Evolutionary conservation across 2,888 invertebrate genomes (phyloP), one percentile per base, ranked within the genome.

Genomic region (Hypselothyrea guttata): DNA sequence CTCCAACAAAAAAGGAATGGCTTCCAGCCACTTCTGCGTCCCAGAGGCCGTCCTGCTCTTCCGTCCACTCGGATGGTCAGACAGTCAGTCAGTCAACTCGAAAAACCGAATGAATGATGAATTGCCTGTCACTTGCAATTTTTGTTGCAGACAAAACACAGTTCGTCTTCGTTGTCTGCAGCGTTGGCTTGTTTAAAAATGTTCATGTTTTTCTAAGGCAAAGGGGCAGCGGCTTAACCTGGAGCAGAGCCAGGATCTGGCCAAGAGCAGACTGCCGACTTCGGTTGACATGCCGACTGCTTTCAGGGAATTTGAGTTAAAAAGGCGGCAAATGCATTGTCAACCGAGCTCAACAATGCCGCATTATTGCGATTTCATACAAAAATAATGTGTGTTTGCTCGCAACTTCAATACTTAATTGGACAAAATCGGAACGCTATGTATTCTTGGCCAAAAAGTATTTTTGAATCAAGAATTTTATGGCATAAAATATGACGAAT

Each of bases 111-210:
- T 81, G 84, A 86, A 86, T 82, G 82, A 82, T 82, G 82, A 86
- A 86, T 82, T 86, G 86, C 82, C 84, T 82, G 86, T 82, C 82
- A 82, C 82, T 86, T 84, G 77, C 81, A 86, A 84, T 82, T 86
- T 82, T 81, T 82, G 83, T 70, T 44, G 82, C 81, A 74, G 84
- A 84, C 86, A 71, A 74, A 79, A 79, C 69, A 79, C 71, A 65
- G 65, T 47, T 62, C 56, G 56, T 55, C 65, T 64, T 54, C 58
- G 48, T 58, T 58, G 65, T 56, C 60, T 41, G 40, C 51, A 28
- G 46, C 37, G 58, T 59, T 54, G 67, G 48, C 83, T 75, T 85
- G 78, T 82, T 79, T 67, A 78, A 65, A 75, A 83, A 78, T 55
- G 22, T 84, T 82, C 82, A 72, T 78, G 84, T 77, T 82, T 73